These are phyloP conservation scores for Larimichthys polyactis DNA, from an alignment of 2,113 vertebrate genomes.

Conservation along the genomic window DNA sequence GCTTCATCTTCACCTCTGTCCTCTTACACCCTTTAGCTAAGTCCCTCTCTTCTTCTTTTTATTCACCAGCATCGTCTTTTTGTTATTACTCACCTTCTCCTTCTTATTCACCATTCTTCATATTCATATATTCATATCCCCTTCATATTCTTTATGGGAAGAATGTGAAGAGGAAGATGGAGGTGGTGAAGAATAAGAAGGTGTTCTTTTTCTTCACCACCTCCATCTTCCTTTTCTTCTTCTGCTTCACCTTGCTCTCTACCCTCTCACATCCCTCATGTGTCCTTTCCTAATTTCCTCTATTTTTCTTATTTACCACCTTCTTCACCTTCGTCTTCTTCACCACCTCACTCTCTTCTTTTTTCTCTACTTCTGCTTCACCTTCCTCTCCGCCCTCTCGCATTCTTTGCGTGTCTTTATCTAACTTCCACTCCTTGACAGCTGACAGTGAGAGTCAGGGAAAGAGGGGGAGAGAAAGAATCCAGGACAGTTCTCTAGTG, in stretches of 20 bases:
- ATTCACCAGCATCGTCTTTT: too few species aligned
- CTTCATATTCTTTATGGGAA: too few species aligned
- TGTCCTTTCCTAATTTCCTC: not conserved
- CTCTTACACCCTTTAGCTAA: constrained; percentile 7
- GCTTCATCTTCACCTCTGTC: constrained; percentile 9
- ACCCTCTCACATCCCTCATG: not conserved
- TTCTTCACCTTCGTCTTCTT: too few species aligned
- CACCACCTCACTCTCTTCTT: too few species aligned
- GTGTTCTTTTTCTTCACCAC: not conserved
- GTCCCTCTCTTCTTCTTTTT: too few species aligned
- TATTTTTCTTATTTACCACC: not conserved
- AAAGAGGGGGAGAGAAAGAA: constrained; percentile 48
- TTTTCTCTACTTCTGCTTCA: not conserved
- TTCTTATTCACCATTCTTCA: not conserved
- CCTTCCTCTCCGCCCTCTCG: constrained; percentile 10
- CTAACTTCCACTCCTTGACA: constrained; percentile 46
- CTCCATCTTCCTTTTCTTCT: too few species aligned
- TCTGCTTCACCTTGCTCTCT: not conserved
- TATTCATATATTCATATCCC: not conserved
- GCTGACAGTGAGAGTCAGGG: constrained; percentile 40
- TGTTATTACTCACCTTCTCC: not conserved
- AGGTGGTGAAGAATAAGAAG: too few species aligned
- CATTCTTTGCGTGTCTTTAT: constrained; percentile 40
- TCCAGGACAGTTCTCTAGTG: constrained; percentile 71
- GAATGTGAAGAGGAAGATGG: too few species aligned